Evolutionary conservation across 1,140 invertebrate genomes (phyloP).

Genomic region (Monomorium pharaonis): DNA sequence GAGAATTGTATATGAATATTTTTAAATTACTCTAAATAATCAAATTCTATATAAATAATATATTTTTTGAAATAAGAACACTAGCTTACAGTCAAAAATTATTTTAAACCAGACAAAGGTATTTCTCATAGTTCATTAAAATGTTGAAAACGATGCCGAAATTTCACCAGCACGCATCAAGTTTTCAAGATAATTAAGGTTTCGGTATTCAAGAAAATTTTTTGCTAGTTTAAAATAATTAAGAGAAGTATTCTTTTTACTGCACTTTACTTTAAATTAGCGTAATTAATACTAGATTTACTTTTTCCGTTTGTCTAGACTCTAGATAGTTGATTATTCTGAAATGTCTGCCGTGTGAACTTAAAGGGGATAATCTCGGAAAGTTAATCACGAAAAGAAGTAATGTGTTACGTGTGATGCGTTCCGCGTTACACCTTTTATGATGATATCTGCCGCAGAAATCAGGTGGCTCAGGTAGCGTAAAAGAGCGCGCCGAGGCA

Average conservation of each 20-base stretch:
- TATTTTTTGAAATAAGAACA: background rate
- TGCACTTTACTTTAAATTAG: too few species aligned
- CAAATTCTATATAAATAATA: background rate
- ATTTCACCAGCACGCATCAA: too few species aligned
- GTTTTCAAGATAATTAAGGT: too few species aligned
- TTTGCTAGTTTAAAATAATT: too few species aligned
- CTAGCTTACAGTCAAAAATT: too few species aligned
- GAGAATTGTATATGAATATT: background rate
- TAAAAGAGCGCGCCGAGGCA: background rate
- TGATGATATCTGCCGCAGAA: background rate
- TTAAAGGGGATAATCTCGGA: background rate
- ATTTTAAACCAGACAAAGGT: too few species aligned
- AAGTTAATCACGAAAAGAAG: background rate
- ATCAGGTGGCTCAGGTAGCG: conserved; percentile 4
- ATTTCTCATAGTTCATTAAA: too few species aligned
- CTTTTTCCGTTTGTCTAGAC: background rate
- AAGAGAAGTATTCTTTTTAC: too few species aligned
- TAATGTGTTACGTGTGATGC: background rate
- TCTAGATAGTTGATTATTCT: background rate
- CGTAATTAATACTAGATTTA: too few species aligned
- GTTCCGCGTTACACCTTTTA: background rate
- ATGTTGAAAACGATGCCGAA: too few species aligned
- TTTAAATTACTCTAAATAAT: background rate
- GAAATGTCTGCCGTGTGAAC: background rate
- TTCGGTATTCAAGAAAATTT: too few species aligned